Evolutionary conservation across 2,797 vertebrate species (phyloP).

Genomic region (Hemibagrus guttatus): DNA sequence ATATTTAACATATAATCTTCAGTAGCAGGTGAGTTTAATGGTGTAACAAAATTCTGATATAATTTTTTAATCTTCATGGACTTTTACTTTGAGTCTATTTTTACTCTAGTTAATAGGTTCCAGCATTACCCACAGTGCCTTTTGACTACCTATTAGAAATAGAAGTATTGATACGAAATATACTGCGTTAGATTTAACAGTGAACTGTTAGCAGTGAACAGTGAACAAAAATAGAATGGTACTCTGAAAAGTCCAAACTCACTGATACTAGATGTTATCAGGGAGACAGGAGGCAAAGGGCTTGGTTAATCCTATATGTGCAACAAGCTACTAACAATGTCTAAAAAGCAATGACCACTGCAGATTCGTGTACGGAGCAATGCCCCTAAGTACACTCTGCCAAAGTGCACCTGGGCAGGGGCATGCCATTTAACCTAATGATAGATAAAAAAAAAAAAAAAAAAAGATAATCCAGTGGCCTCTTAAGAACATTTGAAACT

Average conservation of each 20-base stretch:
- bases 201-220: background rate
- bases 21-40: background rate
- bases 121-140: background rate
- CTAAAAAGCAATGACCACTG: slow-evolving; percentile 34
- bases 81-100: background rate
- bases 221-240: background rate
- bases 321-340: slow-evolving; percentile 34
- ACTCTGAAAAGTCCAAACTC: background rate
- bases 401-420: slow-evolving; percentile 71
- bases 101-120: background rate
- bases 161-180: no score
- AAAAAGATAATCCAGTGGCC: slow-evolving; percentile 68
- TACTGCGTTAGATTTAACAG: background rate
- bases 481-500: slow-evolving; percentile 72
- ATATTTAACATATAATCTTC: background rate
- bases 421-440: slow-evolving; percentile 70
- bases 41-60: background rate
- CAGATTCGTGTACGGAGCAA: slow-evolving; percentile 65
- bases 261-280: background rate
- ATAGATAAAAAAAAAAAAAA: slow-evolving; percentile 68
- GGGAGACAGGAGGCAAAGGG: slow-evolving; percentile 21
- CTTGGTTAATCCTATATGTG: slow-evolving; percentile 20
- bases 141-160: no score
- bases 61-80: background rate
- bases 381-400: slow-evolving; percentile 63